Evolutionary conservation across 2,797 vertebrate genomes (phyloP), one percentile per base, ranked within the genome.

Genomic region (Danionella dracula): DNA sequence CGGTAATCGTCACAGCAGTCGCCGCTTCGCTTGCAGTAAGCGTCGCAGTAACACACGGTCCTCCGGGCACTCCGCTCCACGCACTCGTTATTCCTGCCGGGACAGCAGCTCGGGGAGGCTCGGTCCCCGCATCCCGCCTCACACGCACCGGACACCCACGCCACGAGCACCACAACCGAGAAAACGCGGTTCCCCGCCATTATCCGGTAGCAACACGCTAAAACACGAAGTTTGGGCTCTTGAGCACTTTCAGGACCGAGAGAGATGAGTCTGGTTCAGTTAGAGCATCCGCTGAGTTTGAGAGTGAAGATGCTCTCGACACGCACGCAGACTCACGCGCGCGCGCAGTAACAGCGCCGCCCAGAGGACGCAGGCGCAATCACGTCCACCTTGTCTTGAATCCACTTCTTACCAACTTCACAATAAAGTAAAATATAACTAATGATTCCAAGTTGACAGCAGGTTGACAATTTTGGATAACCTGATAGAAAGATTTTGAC

Each of bases 1-100:
- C 68, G 81, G 34, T 92, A 92, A 76, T 93, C 90, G 35, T 87
- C 87, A 42, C 89, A 90, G 73, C 90, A 91, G 83, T 93, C 92
- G 0, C 90, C 81, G 0, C 86, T 92, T 73, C 87, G 89, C 76
- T 86, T 82, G 34, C 93, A 95, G 81, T 94, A 93, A 0, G 89
- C 84, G 61, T 94, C 92, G 27, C 93, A 95, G 84, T 93, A 95
- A 68, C 93, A 94, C 56, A 29, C 82, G 0, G 83, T 78, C 64
- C 79, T 81, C 32, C 73, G 82, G 59, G 46, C 11, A 0, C 67
- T 84, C 13, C 78, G 72, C 4, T 84, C 90, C 56, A 78, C 89
- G 70, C 93, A 94, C 0, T 86, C 79, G 65, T 93, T 94, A 76
- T 92, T 91, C 38, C 92, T 84, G 8, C 92, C 92, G 0, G 84